Conservation (phyloP, 2,113 vertebrate species). For the Gallinago paraguaiae region DNA sequence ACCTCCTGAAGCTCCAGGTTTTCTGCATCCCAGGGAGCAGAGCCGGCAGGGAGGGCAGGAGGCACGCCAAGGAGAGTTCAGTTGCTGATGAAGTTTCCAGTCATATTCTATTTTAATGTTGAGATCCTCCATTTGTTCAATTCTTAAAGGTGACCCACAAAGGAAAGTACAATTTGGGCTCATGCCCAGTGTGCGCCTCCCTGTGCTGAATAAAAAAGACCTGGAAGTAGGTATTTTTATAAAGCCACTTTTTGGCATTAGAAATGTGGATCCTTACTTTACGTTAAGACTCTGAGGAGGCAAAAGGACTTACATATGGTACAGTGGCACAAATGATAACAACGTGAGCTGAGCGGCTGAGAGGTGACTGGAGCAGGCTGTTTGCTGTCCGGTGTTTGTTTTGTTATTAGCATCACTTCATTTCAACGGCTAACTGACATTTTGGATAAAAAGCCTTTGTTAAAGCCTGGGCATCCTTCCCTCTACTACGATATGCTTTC, state of each 20-base stretch:
- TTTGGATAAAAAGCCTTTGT: neutral
- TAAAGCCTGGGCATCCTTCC: neutral
- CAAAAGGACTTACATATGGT: neutral
- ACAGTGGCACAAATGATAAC: neutral
- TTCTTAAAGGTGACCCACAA: conserved; percentile 49
- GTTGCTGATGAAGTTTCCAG: conserved; percentile 47
- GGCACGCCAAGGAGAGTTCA: neutral
- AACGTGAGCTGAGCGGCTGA: neutral
- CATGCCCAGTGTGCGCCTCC: conserved; percentile 17
- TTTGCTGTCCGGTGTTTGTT: neutral
- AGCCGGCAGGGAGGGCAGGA: neutral
- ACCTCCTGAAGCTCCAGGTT: neutral
- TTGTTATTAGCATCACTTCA: neutral
- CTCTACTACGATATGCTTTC: neutral
- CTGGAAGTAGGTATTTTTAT: conserved; percentile 13
- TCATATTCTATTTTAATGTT: conserved; percentile 21
- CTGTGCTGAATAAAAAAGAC: neutral
- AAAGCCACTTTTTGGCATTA: neutral
- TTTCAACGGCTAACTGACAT: neutral
- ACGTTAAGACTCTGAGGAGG: neutral
- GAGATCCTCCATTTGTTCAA: conserved; percentile 39
- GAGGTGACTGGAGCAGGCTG: neutral
- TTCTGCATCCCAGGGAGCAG: neutral
- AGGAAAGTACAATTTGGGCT: conserved; percentile 39
- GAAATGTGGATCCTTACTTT: neutral